phyloP scores from a whole-genome alignment of 2,888 invertebrate genomes.

The Aleiodes leptofemur region DNA sequence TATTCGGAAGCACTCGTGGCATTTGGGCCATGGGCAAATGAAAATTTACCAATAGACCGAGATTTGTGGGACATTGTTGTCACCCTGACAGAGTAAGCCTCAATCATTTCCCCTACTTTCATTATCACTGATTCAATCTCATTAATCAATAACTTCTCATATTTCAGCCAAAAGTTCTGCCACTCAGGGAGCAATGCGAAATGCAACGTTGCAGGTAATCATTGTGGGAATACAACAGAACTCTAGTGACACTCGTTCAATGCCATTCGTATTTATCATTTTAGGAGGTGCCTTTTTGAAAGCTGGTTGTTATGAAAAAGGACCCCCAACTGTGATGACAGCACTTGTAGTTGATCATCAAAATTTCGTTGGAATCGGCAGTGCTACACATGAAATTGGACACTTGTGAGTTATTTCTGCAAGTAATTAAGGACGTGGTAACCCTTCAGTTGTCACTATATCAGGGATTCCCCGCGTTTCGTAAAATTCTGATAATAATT shows the following conservation, averaged over 20 bases:
- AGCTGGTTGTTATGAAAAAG: neutral
- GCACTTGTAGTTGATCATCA: neutral
- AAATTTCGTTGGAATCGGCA: neutral
- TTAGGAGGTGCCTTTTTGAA: neutral
- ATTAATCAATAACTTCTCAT: neutral
- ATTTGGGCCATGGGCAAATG: no score
- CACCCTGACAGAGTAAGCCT: neutral
- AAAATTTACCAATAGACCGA: no score
- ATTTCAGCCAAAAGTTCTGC: neutral
- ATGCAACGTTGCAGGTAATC: neutral
- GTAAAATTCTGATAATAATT: no score
- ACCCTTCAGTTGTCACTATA: no score
- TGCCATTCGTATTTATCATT: neutral
- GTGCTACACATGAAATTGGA: neutral
- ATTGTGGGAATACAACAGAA: neutral
- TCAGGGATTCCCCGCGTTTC: no score
- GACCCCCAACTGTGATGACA: neutral
- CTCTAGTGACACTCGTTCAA: neutral
- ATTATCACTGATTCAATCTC: neutral
- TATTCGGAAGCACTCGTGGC: no score
- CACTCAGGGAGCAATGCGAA: neutral
- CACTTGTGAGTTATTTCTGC: neutral
- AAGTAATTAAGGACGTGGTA: neutral
- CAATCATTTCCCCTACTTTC: neutral
- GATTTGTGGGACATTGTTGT: neutral